These are phyloP conservation scores for Pollimyrus isidori DNA, from an alignment of 2,113 vertebrate genomes.

Conservation along the genomic window DNA sequence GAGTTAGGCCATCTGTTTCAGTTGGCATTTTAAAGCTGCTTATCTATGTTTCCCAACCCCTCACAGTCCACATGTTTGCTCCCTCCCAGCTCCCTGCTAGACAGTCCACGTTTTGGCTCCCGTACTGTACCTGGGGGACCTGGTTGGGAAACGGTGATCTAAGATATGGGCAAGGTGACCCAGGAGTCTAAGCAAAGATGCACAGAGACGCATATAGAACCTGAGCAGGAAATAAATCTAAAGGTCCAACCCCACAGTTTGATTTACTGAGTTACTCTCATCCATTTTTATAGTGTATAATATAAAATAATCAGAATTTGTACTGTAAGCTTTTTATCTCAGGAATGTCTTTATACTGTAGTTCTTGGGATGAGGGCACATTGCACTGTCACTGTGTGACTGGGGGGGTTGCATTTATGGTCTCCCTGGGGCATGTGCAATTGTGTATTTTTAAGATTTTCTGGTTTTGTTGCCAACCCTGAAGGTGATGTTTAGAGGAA, in stretches of 20 bases:
- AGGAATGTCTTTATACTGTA: background rate
- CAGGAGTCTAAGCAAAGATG: background rate
- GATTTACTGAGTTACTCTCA: background rate
- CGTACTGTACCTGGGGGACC: background rate
- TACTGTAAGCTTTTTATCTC: background rate
- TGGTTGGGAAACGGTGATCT: background rate
- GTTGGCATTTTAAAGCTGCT: background rate
- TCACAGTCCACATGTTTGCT: background rate
- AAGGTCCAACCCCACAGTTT: background rate
- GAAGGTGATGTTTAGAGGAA: constrained; percentile 2
- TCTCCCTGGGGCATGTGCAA: background rate
- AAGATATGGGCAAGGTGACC: background rate
- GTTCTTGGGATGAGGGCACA: background rate
- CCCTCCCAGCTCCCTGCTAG: no score
- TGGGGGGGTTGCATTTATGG: background rate
- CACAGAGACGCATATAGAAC: no score
- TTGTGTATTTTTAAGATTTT: background rate
- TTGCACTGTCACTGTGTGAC: background rate
- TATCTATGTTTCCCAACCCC: background rate
- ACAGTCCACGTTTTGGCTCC: background rate
- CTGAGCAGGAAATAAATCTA: background rate
- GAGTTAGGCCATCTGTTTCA: background rate
- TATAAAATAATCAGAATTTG: background rate
- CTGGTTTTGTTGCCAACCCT: background rate
- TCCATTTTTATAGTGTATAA: background rate